Evolutionary conservation across 2,888 invertebrate genomes (phyloP), one percentile per base, ranked within the genome.

Genomic region (Hylaea fasciaria): DNA sequence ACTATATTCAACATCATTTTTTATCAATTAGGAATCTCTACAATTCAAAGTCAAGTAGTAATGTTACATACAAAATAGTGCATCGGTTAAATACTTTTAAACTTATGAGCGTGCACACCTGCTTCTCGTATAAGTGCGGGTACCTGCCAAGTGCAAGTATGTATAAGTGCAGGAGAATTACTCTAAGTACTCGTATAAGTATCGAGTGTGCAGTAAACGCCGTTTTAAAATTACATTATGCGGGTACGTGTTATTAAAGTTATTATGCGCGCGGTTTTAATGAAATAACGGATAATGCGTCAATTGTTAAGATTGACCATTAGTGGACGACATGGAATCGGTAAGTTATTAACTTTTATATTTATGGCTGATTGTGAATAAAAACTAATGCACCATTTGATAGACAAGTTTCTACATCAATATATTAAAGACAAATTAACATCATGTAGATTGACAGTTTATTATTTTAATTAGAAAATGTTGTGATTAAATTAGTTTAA

Each of bases 241-340:
- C 41, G 35, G 41, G 46, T 22, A 45, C 28, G 14, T 39, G 41
- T 54, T 37, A 45, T 54, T 32, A 32, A 32, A 4, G 32, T 32
- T 32, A 45, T 49, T 59, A 59, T 52, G 16, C 37, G 16, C 37
- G 45, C n/a, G 45, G 32, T 40, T 35, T 39, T 52, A 52, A 47
- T 59, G 44, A 53, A 49, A 40, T 45, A 59, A 61, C 48, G 56
- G 44, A 28, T 49, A 49, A 43, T 51, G 51, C 43, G 46, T 40
- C 49, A 47, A 56, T 56, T 61, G 51, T 29, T 49, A 46, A 49
- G 49, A 54, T 54, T 49, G 50, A 37, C 49, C 29, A 59, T 59
- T 55, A 55, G 47, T 22, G 5, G 14, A 14, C 9, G 12, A 45
- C 53, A 39, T 39, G 22, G 12, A 12, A 13, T 13, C 14, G 13